Evolutionary conservation across 2,888 invertebrate genomes (phyloP).

Genomic region (Heliconius charithonia): DNA sequence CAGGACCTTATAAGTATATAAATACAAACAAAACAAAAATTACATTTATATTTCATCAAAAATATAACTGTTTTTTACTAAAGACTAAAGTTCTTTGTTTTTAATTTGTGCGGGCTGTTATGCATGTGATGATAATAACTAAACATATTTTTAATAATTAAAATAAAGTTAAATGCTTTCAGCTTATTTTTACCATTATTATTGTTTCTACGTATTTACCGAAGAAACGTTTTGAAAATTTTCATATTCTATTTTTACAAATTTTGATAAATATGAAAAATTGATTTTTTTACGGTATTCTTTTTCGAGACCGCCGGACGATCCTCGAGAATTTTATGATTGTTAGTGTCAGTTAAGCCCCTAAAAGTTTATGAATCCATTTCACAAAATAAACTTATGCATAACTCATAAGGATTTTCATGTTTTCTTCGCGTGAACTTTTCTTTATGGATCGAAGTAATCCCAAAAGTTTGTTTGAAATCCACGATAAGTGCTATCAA

Average conservation of each 20-base stretch:
- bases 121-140: not conserved
- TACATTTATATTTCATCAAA: not conserved
- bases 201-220: too few species aligned
- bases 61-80: too few species aligned
- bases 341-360: constrained; percentile 23
- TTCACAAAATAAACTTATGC: constrained; percentile 29
- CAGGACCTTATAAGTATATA: too few species aligned
- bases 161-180: too few species aligned
- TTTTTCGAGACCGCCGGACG: constrained; percentile 6
- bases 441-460: constrained; percentile 18
- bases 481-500: constrained; percentile 4
- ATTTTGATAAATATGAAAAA: not conserved
- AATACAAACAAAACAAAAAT: too few species aligned
- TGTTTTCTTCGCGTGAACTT: constrained; percentile 18
- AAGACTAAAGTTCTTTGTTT: not conserved
- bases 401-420: constrained; percentile 24
- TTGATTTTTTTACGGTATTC: not conserved
- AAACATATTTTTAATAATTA: too few species aligned
- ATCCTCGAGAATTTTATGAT: constrained; percentile 16
- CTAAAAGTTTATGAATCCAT: constrained; percentile 29
- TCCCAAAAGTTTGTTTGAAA: not conserved
- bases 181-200: too few species aligned
- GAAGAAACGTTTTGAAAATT: not conserved
- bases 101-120: not conserved
- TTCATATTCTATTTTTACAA: not conserved